Evolutionary conservation across 2,113 vertebrate species (phyloP), one percentile per base, ranked within the genome.

Genomic region (Bagarius yarrelli): DNA sequence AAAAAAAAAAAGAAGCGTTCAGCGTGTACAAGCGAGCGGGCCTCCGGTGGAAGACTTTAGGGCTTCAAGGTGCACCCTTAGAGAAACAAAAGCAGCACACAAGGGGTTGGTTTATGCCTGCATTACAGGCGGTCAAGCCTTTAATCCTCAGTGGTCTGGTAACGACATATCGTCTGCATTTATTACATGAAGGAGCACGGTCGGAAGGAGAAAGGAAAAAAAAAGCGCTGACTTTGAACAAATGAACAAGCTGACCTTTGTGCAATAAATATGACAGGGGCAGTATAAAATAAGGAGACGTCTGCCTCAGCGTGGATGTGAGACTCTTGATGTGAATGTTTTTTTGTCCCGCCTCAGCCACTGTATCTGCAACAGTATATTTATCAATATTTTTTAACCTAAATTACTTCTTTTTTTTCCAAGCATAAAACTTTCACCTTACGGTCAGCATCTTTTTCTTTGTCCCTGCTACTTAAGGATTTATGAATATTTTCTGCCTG

Each of bases 391-490:
- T 23, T 9, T 36, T 66, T 21, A 9, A 21, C 32, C 8, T 69
- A 50, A 70, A 19, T 71, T 52, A 53, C 9, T 34, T 18, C 4
- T 61, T n/a, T 55, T 23, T 15, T 27, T 64, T 32, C 34, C 8
- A 69, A 34, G 40, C 56, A 36, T 32, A 8, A 74, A 82, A 81
- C 44, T 69, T 64, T 27, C 23, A n/a, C 71, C 66, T 30, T 93
- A 91, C 95, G 93, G 94, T 94, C 94, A 94, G 95, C 91, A 93
- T 95, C 95, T 94, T 96, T 97, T 97, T 96, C 92, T 94, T 98
- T 95, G 94, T 94, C 93, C 94, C 92, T 94, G 95, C 95, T 95
- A 95, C 94, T 95, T 95, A 95, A 98, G 95, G 96, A 99, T 98
- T 98, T 96, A 97, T 97, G 95, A 96, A 96, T 96, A 95, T 94